These are phyloP conservation scores for Canis aureus DNA, from an alignment of 2,113 vertebrate genomes.

Conservation along the genomic window DNA sequence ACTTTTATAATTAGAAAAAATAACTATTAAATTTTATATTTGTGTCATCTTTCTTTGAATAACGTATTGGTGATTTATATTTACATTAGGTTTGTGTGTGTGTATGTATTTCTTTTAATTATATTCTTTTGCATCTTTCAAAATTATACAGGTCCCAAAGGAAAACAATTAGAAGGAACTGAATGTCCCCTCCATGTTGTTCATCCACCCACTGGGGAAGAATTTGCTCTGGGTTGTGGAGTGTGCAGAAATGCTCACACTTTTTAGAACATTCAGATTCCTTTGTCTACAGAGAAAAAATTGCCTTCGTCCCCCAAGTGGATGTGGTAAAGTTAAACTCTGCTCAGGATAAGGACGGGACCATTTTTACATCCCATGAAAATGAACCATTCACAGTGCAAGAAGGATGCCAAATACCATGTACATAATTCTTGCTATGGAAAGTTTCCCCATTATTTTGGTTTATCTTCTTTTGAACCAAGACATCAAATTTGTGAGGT, in stretches of 20 bases:
- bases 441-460: slow-evolving; percentile 81
- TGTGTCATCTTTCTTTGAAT: slow-evolving; percentile 24
- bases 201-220: slow-evolving; percentile 98
- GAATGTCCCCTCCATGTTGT: slow-evolving; percentile 99
- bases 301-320: slow-evolving; percentile 85
- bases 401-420: slow-evolving; percentile 90
- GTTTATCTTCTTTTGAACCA: slow-evolving; percentile 86
- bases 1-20: background rate
- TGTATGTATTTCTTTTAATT: slow-evolving; percentile 33
- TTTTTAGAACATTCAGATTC: slow-evolving; percentile 91
- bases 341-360: slow-evolving; percentile 89
- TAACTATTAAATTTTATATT: slow-evolving; percentile 28
- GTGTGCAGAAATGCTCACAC: slow-evolving; percentile 99
- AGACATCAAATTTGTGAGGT: slow-evolving; percentile 94
- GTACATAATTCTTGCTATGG: slow-evolving; percentile 91
- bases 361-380: slow-evolving; percentile 89
- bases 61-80: background rate
- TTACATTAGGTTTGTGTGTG: background rate
- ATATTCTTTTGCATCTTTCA: slow-evolving; percentile 25
- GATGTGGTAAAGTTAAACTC: slow-evolving; percentile 79
- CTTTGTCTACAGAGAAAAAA: slow-evolving; percentile 82
- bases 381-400: slow-evolving; percentile 88
- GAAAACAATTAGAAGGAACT: slow-evolving; percentile 98
- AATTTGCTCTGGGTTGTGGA: slow-evolving; percentile 98
- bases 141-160: slow-evolving; percentile 95